Percentiles rank a stretch among this genome's conserved stretches.
Conservation (phyloP, 2,888 invertebrate species). For the Cotesia congregata region DNA sequence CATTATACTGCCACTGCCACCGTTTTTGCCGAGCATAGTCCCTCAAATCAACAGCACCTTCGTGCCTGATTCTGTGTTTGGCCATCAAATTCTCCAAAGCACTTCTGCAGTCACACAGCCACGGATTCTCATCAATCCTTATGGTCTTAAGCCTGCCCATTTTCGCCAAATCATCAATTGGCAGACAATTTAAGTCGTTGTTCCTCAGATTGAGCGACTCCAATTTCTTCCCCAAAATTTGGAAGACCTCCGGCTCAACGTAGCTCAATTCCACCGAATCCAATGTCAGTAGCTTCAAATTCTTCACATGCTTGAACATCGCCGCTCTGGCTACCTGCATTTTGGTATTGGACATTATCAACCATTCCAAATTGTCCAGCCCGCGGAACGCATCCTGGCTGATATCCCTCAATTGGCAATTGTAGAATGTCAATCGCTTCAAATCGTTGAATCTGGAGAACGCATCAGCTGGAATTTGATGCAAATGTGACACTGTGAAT, state of each 20-base stretch:
- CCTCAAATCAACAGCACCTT: constrained; percentile 1
- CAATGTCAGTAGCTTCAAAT: constrained; percentile 51
- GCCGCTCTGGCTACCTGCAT: constrained; percentile 49
- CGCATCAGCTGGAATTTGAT: constrained; percentile 51
- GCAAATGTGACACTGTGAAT: constrained; percentile 58
- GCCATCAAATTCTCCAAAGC: constrained; percentile 50
- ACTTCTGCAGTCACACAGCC: constrained; percentile 57
- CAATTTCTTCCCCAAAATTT: constrained; percentile 45
- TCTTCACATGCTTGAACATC: constrained; percentile 52
- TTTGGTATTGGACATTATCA: constrained; percentile 55
- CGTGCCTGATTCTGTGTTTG: constrained; percentile 46
- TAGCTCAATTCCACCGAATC: constrained; percentile 52
- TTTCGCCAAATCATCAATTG: constrained; percentile 51
- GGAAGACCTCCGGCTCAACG: constrained; percentile 56
- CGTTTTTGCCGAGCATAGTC: constrained; percentile 27
- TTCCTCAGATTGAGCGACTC: constrained; percentile 56
- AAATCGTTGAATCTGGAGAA: constrained; percentile 54
- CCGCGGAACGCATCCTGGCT: constrained; percentile 55
- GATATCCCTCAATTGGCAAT: constrained; percentile 55
- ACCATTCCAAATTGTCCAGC: constrained; percentile 54
- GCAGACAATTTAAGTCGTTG: constrained; percentile 60
- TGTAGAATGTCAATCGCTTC: constrained; percentile 56
- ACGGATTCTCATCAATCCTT: constrained; percentile 58
- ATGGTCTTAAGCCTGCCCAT: constrained; percentile 50
- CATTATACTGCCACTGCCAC: constrained; percentile 7